Evolutionary conservation across 2,888 invertebrate species (phyloP).

Genomic region (Xestia c-nigrum): DNA sequence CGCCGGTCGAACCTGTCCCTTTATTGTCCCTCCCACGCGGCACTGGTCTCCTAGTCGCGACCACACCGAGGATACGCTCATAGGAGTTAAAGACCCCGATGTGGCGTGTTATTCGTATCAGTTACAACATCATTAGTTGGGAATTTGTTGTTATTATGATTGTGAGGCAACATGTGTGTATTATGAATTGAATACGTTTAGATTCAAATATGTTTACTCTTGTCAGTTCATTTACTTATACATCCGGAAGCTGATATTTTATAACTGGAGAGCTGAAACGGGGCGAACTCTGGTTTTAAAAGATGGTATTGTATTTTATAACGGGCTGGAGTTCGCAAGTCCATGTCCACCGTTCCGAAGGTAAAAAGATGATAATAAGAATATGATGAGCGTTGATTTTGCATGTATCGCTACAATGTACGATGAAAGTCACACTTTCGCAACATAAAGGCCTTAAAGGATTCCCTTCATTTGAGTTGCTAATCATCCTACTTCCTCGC

Average conservation of each 20-base stretch:
- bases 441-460: slow-evolving; percentile 7
- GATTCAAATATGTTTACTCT: background rate
- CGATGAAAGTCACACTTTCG: slow-evolving; percentile 27
- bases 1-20: slow-evolving; percentile 47
- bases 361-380: background rate
- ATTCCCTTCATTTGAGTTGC: slow-evolving; percentile 33
- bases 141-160: background rate
- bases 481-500: slow-evolving; percentile 32
- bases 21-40: slow-evolving; percentile 60
- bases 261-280: background rate
- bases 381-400: slow-evolving; percentile 4
- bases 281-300: background rate
- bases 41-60: slow-evolving; percentile 3
- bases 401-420: background rate
- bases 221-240: background rate
- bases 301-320: background rate
- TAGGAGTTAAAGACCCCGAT: background rate
- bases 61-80: slow-evolving; percentile 19
- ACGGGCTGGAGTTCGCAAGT: too few species aligned
- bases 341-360: too few species aligned
- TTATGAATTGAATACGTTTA: background rate
- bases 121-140: slow-evolving; percentile 13
- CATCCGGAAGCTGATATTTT: background rate
- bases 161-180: background rate
- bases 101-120: background rate